Evolutionary conservation across 2,797 vertebrate genomes (phyloP), one percentile per base, ranked within the genome.

Genomic region (Eupleurogrammus muticus): DNA sequence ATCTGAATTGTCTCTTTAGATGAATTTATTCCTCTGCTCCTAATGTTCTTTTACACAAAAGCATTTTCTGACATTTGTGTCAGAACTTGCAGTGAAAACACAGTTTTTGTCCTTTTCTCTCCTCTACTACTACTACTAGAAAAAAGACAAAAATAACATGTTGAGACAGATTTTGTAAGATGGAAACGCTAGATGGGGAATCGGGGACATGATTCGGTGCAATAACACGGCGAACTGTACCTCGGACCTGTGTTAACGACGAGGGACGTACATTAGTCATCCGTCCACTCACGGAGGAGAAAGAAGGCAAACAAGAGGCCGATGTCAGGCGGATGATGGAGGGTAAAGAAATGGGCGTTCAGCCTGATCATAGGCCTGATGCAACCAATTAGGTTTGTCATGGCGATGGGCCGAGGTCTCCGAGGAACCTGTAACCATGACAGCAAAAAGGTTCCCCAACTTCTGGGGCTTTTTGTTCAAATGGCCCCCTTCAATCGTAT

Each of bases 381-480:
- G 49, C 53, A 66, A 57, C 51, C 50, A 75, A 54, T 73, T 64
- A 61, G 36, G 46, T 66, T 28, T 32, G 19, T 48, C 48, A 21
- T 62, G 8, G 38, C 65, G 49, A 66, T 73, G 63, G 14, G 61
- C 63, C 60, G 59, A n/a, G 57, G 49, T 51, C 61, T 65, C 60
- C 10, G 48, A 76, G 66, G 44, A 78, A 62, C 67, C 54, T 34
- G 71, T 86, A 61, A 69, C 70, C 68, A 83, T 77, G 69, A 28
- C 74, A 83, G 65, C 78, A 55, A 56, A 71, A 36, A 28, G 24
- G 44, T 62, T 81, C 58, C 57, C 81, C 42, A 10, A 35, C 60
- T 66, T 52, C 44, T 23, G 49, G 35, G 21, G 21, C 23, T 62
- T 77, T 70, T 70, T 42, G 48, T 52, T 35, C 13, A 75, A 57